Evolutionary conservation across 2,113 vertebrate genomes (phyloP).

Genomic region (Chaenogobius annularis): DNA sequence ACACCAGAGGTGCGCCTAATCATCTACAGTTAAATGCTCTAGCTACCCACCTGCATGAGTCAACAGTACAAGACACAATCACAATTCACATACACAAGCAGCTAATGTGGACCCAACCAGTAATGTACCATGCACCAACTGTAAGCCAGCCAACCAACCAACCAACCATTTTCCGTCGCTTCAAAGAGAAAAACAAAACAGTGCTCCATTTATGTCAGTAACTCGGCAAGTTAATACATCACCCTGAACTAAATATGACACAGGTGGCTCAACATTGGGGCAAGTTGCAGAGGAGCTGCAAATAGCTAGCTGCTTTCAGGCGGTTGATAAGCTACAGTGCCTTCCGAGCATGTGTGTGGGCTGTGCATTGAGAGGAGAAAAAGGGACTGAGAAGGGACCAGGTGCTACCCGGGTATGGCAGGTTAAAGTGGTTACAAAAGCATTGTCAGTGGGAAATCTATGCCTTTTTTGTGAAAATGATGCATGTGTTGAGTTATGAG

Average conservation of each 20-base stretch:
- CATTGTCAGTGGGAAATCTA: conserved; percentile 27
- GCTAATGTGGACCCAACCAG: conserved; percentile 51
- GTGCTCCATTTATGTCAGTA: conserved; percentile 29
- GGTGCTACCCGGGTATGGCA: conserved; percentile 55
- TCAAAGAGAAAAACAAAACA: conserved; percentile 48
- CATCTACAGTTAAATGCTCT: conserved; percentile 55
- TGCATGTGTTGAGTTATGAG: neutral
- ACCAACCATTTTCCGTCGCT: conserved; percentile 39
- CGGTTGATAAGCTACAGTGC: conserved; percentile 37
- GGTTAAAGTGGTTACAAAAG: conserved; percentile 45
- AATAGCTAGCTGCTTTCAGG: conserved; percentile 19
- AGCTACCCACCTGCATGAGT: conserved; percentile 71
- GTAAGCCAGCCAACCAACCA: conserved; percentile 46
- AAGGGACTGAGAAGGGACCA: conserved; percentile 41
- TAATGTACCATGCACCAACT: conserved; percentile 54
- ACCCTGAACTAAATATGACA: conserved; percentile 56
- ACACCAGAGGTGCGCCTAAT: conserved; percentile 70
- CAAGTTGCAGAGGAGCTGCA: conserved; percentile 33
- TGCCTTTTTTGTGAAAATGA: conserved; percentile 17
- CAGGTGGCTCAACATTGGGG: conserved; percentile 59
- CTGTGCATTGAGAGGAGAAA: conserved; percentile 19
- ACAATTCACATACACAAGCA: conserved; percentile 17
- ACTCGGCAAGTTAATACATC: conserved; percentile 35
- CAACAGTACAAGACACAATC: conserved; percentile 39
- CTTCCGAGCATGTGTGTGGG: conserved; percentile 15